Base-by-base conservation (phyloP, 1,140 invertebrate genomes). In the Tribolium castaneum region DNA sequence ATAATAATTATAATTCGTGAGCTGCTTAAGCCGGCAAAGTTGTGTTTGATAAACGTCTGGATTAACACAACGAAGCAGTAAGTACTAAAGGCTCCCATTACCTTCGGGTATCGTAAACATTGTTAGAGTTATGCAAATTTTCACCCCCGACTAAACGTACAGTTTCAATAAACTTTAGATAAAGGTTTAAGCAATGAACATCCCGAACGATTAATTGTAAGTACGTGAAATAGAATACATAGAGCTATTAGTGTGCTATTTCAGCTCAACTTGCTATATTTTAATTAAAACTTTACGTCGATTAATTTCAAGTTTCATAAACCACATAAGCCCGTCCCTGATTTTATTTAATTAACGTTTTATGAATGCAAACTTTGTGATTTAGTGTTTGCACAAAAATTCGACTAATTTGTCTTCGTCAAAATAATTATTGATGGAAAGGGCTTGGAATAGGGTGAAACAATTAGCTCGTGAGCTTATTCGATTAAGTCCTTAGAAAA, bases 101-200 rank as follows among this genome's bases (percentile, higher is more conserved):
- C 59, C 59, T 66, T n/a, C 10, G 59, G 59, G 30, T 66, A 66
- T 66, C 59, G 59, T 66, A 66, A 66, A 66, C 30, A 66, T 34
- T 35, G 59, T 59, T 59, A 59, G 59, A 66, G 59, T 35, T 66
- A 66, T 66, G 59, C 59, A 66, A 66, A 66, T 66, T 66, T 66
- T 66, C 59, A 66, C 59, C n/a, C 30, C 54, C 16, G 22, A 59
- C 19, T 59, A 59, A 59, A 45, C 54, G 22, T 66, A 25, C 7
- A 66, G 59, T 66, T 66, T 66, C 59, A 66, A 66, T 66, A 66
- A 62, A 66, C 59, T 66, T 66, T 66, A 66, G n/a, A 25, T 66
- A 35, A 66, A 66, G 54, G 59, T 66, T 66, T 66, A 35, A 35
- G 30, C 59, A 66, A 66, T 66, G 59, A 66, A 66, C 59, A 66